Evolutionary conservation across 2,797 vertebrate genomes (phyloP).

Genomic region (Chelidonichthys spinosus): DNA sequence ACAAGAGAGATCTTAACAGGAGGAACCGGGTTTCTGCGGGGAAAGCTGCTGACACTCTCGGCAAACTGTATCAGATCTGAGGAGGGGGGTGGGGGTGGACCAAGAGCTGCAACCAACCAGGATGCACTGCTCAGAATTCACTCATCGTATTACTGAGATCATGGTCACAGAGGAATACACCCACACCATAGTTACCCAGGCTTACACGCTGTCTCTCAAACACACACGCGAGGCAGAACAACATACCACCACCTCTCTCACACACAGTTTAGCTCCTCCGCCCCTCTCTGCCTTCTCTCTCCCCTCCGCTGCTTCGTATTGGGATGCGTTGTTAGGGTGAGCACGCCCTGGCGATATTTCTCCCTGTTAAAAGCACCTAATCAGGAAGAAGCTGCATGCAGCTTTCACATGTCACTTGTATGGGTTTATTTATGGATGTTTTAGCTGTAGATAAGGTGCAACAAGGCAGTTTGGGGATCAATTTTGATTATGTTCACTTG

Average conservation of each 20-base stretch:
- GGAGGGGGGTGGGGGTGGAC: constrained; percentile 25
- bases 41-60: constrained; percentile 55
- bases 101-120: constrained; percentile 46
- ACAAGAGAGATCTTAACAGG: constrained; percentile 37
- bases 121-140: constrained; percentile 52
- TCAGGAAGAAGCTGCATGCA: constrained; percentile 20
- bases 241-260: constrained; percentile 33
- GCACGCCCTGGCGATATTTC: constrained; percentile 5
- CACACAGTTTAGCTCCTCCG: constrained; percentile 29
- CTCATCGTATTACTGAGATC: constrained; percentile 64
- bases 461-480: neutral
- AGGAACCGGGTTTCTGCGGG: constrained; percentile 45
- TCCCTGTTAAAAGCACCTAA: constrained; percentile 17
- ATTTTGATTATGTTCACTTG: constrained; percentile 21
- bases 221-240: constrained; percentile 54
- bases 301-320: neutral
- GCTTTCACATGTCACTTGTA: neutral
- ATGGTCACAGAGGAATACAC: constrained; percentile 64
- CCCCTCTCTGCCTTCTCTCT: neutral
- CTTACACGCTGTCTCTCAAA: constrained; percentile 40
- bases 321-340: neutral
- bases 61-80: constrained; percentile 51
- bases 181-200: constrained; percentile 64
- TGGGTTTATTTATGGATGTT: neutral
- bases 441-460: neutral